Conservation (phyloP, 2,113 vertebrate genomes). For the Megalops atlanticus region DNA sequence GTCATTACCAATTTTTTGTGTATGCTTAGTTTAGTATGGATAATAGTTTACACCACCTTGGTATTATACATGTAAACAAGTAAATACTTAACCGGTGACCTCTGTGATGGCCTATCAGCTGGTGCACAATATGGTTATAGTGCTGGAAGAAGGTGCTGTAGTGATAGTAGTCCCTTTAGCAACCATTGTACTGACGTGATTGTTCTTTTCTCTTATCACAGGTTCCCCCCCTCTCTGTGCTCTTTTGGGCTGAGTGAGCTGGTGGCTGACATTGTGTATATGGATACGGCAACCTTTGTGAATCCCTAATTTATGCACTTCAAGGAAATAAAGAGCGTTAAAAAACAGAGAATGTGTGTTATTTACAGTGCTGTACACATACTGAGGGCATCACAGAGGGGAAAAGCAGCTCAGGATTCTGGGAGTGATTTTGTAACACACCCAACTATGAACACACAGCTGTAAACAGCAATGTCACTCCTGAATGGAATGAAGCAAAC, state of each 20-base stretch:
- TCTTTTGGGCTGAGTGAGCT: not conserved
- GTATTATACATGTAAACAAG: no score
- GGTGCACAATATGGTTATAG: no score
- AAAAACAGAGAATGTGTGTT: conserved; percentile 5
- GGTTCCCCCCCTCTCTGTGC: not conserved
- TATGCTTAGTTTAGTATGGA: no score
- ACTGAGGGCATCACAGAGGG: no score
- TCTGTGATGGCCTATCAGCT: no score
- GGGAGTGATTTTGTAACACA: conserved; percentile 65
- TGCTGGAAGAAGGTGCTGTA: no score
- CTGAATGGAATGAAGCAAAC: not conserved
- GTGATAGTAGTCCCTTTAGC: no score
- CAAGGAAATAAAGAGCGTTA: not conserved
- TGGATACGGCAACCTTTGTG: not conserved
- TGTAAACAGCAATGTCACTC: conserved; percentile 47
- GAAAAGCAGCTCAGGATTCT: conserved; percentile 24
- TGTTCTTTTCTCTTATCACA: not conserved
- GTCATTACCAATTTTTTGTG: no score
- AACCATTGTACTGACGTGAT: no score
- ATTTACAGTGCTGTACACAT: no score
- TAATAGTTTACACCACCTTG: no score
- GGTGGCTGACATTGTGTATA: not conserved
- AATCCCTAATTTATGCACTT: not conserved
- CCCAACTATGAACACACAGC: conserved; percentile 40
- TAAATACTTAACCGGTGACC: no score